Percentiles rank a stretch among this genome's conserved stretches.
Conservation (phyloP, 2,797 vertebrate species). For the Microcaecilia unicolor region DNA sequence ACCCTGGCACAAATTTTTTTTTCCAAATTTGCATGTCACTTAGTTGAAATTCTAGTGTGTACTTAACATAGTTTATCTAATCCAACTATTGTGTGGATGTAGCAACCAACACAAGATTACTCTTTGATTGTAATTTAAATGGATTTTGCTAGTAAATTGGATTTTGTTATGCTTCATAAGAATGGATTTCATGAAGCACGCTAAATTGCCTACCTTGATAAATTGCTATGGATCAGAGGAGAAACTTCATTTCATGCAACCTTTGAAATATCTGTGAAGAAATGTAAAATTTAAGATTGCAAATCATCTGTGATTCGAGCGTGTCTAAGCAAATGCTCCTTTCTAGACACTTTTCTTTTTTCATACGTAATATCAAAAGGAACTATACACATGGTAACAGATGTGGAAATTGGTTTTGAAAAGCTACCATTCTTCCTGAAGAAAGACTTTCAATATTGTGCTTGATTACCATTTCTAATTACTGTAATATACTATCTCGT, state of each 20-base stretch:
- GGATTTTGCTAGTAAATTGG: slow-evolving; percentile 52
- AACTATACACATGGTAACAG: no score
- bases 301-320: slow-evolving; percentile 26
- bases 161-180: slow-evolving; percentile 55
- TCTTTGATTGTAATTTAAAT: slow-evolving; percentile 60
- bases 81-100: slow-evolving; percentile 30
- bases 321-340: slow-evolving; percentile 14
- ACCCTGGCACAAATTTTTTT: no score
- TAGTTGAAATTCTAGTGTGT: no score
- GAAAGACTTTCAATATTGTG: no score
- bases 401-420: no score
- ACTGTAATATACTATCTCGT: no score
- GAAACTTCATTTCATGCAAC: slow-evolving; percentile 55
- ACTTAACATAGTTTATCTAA: slow-evolving; percentile 23
- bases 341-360: slow-evolving; percentile 3
- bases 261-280: slow-evolving; percentile 45
- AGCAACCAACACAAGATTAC: slow-evolving; percentile 27
- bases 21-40: no score
- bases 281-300: slow-evolving; percentile 42
- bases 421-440: no score
- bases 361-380: neutral
- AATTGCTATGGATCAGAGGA: slow-evolving; percentile 52
- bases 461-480: no score
- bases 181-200: slow-evolving; percentile 37
- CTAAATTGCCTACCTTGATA: slow-evolving; percentile 46